Percentiles rank a stretch among this genome's conserved stretches.
These are phyloP conservation scores for Leucoptera coffeella DNA, from an alignment of 2,888 invertebrate species.

Conservation along the genomic window DNA sequence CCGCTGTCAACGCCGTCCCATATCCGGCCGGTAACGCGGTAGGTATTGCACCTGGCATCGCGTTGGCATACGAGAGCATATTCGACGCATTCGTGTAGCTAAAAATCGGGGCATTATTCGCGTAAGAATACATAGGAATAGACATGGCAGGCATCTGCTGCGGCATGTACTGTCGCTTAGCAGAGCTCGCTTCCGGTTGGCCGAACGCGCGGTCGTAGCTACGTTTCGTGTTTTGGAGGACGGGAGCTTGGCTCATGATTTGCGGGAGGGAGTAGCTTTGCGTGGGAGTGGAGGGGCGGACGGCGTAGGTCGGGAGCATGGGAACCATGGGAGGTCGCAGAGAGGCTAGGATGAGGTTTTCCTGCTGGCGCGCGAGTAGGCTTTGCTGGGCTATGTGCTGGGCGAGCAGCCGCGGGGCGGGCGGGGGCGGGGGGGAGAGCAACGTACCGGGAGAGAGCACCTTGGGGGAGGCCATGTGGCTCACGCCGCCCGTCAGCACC, in stretches of 20 bases:
- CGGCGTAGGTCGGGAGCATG: conserved; percentile 24
- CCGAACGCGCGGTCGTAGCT: conserved; percentile 69
- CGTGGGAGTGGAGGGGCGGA: conserved; percentile 14
- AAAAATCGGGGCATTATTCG: conserved; percentile 30
- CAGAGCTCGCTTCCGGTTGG: conserved; percentile 41
- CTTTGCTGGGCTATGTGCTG: conserved; percentile 64
- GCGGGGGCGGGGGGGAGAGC: conserved; percentile 27
- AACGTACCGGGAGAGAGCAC: conserved; percentile 33
- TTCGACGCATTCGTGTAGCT: conserved; percentile 31
- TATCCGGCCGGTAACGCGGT: conserved; percentile 28
- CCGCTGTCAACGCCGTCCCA: conserved; percentile 21
- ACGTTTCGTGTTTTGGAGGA: conserved; percentile 56
- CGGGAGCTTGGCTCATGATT: conserved; percentile 17
- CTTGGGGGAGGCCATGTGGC: conserved; percentile 55
- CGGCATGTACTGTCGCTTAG: conserved; percentile 36
- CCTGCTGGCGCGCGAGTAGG: conserved; percentile 60
- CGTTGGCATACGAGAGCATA: conserved; percentile 26
- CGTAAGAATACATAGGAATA: conserved; percentile 51
- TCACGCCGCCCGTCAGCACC: conserved; percentile 85
- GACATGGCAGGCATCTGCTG: conserved; percentile 48
- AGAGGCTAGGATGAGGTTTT: conserved; percentile 50
- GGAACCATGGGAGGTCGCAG: conserved; percentile 22
- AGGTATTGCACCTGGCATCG: conserved; percentile 19
- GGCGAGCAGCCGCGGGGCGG: conserved; percentile 29
- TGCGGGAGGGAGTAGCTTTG: conserved; percentile 15